These are phyloP conservation scores for Aulostomus chinensis DNA, from an alignment of 2,797 vertebrate genomes.

Conservation along the genomic window DNA sequence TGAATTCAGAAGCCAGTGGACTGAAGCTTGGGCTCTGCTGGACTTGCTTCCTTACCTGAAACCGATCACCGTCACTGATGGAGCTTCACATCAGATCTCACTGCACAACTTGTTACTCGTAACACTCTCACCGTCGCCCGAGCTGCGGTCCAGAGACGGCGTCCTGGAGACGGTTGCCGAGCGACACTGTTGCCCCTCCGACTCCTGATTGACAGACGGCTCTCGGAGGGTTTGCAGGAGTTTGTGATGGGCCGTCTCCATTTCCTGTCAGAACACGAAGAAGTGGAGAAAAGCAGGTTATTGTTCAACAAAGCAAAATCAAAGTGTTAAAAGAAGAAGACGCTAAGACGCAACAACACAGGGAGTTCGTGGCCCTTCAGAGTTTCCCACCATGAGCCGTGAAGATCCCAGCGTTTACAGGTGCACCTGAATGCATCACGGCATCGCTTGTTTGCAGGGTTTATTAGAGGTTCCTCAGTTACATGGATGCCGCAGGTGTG, in stretches of 20 bases:
- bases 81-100: too few relatives aligned
- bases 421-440: too few relatives aligned
- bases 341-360: neutral
- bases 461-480: too few relatives aligned
- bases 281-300: too few relatives aligned
- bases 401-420: too few relatives aligned
- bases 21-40: slow-evolving; percentile 68
- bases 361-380: too few relatives aligned
- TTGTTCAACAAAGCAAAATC: too few relatives aligned
- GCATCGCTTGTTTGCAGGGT: too few relatives aligned
- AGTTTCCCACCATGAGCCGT: too few relatives aligned
- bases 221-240: slow-evolving; percentile 69
- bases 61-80: too few relatives aligned
- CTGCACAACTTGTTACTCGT: too few relatives aligned
- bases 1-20: slow-evolving; percentile 82
- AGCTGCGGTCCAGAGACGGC: slow-evolving; percentile 64
- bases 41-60: slow-evolving; percentile 69
- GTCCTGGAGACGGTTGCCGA: slow-evolving; percentile 60
- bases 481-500: too few relatives aligned
- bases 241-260: slow-evolving; percentile 74
- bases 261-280: slow-evolving; percentile 60
- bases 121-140: slow-evolving; percentile 73
- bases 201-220: slow-evolving; percentile 36
- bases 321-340: neutral
- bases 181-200: slow-evolving; percentile 44